Percentiles rank a stretch among this genome's conserved stretches.
These are phyloP conservation scores for Geotrupes spiniger DNA, from an alignment of 2,888 invertebrate species.

Conservation along the genomic window DNA sequence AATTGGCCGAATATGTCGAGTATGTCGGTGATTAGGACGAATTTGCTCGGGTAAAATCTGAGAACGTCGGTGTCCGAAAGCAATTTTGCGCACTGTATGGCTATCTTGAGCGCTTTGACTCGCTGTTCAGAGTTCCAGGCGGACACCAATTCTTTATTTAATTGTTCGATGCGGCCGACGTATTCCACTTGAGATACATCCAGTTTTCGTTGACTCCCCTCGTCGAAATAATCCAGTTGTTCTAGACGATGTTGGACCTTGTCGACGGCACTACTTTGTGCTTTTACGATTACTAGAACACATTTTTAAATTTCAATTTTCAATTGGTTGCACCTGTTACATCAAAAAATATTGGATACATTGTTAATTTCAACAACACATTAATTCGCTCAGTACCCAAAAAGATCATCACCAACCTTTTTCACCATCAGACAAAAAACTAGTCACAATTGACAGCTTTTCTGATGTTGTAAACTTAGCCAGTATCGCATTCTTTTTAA, in stretches of 20 bases:
- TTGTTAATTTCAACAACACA: no score
- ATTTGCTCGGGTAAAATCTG: slow-evolving; percentile 97
- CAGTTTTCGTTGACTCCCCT: slow-evolving; percentile 79
- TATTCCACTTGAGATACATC: slow-evolving; percentile 89
- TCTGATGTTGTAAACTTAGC: slow-evolving; percentile 91
- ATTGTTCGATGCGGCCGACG: slow-evolving; percentile 79
- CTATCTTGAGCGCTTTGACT: slow-evolving; percentile 93
- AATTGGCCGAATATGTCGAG: slow-evolving; percentile 91
- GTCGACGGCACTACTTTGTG: slow-evolving; percentile 77
- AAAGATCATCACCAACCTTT: no score
- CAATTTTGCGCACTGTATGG: slow-evolving; percentile 94
- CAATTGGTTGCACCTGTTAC: not conserved
- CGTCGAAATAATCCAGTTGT: slow-evolving; percentile 93
- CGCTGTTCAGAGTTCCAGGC: slow-evolving; percentile 95
- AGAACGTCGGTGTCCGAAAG: slow-evolving; percentile 85
- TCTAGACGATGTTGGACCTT: slow-evolving; percentile 88
- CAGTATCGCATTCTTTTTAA: slow-evolving; percentile 73
- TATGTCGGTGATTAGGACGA: slow-evolving; percentile 93
- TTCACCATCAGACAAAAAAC: slow-evolving; percentile 79
- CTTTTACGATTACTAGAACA: slow-evolving; percentile 68
- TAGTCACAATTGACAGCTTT: slow-evolving; percentile 86
- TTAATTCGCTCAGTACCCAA: no score
- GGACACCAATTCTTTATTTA: slow-evolving; percentile 85
- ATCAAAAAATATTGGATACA: no score
- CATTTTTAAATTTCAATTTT: not conserved